Evolutionary conservation across 2,113 vertebrate genomes (phyloP), one percentile per base, ranked within the genome.

Genomic region (Opisthocomus hoazin): DNA sequence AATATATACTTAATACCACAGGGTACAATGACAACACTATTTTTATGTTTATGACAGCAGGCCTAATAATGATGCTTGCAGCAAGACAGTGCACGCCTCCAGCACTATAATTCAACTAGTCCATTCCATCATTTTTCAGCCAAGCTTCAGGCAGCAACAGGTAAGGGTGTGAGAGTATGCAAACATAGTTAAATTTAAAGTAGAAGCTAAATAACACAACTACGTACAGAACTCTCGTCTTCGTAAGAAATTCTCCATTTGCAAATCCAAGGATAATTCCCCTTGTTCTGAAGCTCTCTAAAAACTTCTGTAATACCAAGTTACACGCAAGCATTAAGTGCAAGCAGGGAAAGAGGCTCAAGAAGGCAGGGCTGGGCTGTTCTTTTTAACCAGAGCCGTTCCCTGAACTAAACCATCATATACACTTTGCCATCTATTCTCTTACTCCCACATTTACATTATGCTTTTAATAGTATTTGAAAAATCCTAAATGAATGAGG

Each of bases 401-500:
- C 23, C 50, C 68, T 81, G n/a, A 85, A 75, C 24, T 51, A 46
- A 90, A 60, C 7, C 0, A 0, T 63, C 77, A 78, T 1, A 0
- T 26, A 65, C 24, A 21, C 11, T 80, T 83, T 32, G 39, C 39
- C 58, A 73, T 85, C 41, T 29, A 1, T 64, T 78, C 57, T 46
- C n/a, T 61, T 74, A 90, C 29, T 92, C 46, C 32, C 41, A 63
- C 34, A 63, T 68, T 69, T 66, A 63, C 66, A 77, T 83, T 86
- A 80, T 27, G 26, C 41, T 79, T 88, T 88, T 70, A 93, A 80
- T 20, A 37, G 54, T 43, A 84, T 61, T 76, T 78, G 54, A 70
- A 86, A 86, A 90, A 84, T 61, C 43, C 76, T 92, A 93, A 95
- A 81, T 81, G 81, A 96, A 95, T 30, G 8, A 90, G 75, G 54